These are phyloP conservation scores for Sebastolobus alascanus DNA, from an alignment of 2,797 vertebrate genomes.

Conservation along the genomic window DNA sequence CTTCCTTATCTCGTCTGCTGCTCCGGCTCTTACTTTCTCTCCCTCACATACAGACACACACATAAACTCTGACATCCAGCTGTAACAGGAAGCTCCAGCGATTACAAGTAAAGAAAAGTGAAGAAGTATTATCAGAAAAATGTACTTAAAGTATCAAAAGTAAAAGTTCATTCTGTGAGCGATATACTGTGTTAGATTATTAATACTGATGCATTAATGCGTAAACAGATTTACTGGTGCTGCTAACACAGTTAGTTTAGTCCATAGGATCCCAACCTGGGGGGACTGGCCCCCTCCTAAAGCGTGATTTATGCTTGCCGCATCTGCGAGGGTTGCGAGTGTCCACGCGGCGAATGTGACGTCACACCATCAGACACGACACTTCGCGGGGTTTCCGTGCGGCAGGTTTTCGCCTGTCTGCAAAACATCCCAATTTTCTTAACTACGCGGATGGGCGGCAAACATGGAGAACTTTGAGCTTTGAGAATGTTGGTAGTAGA, in stretches of 20 bases:
- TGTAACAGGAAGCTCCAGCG: slow-evolving; percentile 14
- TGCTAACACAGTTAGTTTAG: background rate
- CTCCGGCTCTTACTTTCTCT: slow-evolving; percentile 49
- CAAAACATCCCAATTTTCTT: too few relatives aligned
- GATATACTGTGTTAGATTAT: background rate
- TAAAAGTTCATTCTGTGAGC: slow-evolving; percentile 1
- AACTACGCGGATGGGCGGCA: too few relatives aligned
- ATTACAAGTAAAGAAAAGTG: background rate
- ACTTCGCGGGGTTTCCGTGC: too few relatives aligned
- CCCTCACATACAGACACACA: slow-evolving; percentile 24
- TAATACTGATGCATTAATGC: background rate
- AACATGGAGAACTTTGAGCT: too few relatives aligned
- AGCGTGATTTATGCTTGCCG: too few relatives aligned
- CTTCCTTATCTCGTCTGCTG: slow-evolving; percentile 75
- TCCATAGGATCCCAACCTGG: background rate
- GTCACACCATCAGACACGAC: too few relatives aligned
- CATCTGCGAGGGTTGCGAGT: too few relatives aligned
- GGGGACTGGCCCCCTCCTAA: background rate
- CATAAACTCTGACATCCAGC: slow-evolving; percentile 38
- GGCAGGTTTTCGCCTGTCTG: too few relatives aligned
- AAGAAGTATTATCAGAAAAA: background rate
- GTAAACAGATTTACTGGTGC: background rate
- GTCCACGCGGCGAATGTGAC: too few relatives aligned
- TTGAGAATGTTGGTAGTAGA: too few relatives aligned
- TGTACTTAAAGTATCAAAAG: background rate